These are phyloP conservation scores for Anadara kagoshimensis DNA, from an alignment of 1,140 invertebrate species.

Conservation along the genomic window DNA sequence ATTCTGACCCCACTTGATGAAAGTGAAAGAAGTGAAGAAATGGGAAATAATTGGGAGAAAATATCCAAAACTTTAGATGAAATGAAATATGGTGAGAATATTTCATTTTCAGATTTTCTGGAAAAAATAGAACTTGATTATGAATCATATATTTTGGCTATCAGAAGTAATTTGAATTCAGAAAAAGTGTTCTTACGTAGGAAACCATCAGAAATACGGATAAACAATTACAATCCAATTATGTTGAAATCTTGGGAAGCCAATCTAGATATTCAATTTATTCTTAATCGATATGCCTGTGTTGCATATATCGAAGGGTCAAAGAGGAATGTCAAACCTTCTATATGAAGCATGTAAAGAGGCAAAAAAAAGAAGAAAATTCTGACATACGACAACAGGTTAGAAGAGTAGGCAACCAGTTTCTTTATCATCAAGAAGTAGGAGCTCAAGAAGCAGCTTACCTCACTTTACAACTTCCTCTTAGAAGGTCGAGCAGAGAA, in stretches of 20 bases:
- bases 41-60: slow-evolving; percentile 3
- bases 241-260: slow-evolving; percentile 16
- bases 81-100: slow-evolving; percentile 13
- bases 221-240: slow-evolving; percentile 6
- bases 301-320: slow-evolving; percentile 6
- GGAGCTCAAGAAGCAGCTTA: slow-evolving; percentile 32
- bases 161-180: background rate
- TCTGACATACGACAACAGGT: slow-evolving; percentile 26
- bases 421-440: slow-evolving; percentile 24
- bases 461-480: slow-evolving; percentile 26
- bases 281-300: slow-evolving; percentile 15
- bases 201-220: no score
- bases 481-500: slow-evolving; percentile 19
- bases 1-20: background rate
- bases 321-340: slow-evolving; percentile 21
- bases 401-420: slow-evolving; percentile 27
- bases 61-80: background rate
- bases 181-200: slow-evolving; percentile 18
- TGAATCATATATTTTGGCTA: background rate
- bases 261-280: slow-evolving; percentile 31
- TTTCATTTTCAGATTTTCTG: slow-evolving; percentile 29
- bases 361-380: slow-evolving; percentile 2
- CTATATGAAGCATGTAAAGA: background rate
- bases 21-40: slow-evolving; percentile 4
- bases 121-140: background rate